phyloP scores from a whole-genome alignment of 2,888 invertebrate species.

The Mimachlamys varia region DNA sequence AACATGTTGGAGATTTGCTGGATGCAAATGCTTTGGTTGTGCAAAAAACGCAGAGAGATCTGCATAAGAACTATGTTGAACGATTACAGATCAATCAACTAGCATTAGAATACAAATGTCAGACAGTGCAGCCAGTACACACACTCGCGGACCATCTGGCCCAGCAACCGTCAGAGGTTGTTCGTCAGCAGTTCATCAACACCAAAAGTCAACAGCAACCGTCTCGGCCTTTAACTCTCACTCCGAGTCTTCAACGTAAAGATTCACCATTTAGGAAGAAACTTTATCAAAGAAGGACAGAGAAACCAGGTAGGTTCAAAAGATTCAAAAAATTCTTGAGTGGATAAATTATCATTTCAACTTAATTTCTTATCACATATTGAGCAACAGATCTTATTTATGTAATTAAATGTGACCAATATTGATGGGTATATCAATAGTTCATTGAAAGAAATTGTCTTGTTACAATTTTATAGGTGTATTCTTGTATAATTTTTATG shows the following conservation, averaged over 20 bases:
- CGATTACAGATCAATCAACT: not conserved
- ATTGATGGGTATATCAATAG: too few relatives aligned
- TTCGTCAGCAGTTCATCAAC: not conserved
- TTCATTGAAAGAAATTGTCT: too few relatives aligned
- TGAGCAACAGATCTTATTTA: too few relatives aligned
- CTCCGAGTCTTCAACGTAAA: not conserved
- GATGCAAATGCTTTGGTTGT: conserved; percentile 19
- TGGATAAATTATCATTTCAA: not conserved
- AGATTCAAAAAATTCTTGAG: not conserved
- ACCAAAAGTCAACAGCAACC: not conserved
- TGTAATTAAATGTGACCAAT: too few relatives aligned
- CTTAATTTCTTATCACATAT: too few relatives aligned
- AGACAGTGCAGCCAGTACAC: not conserved
- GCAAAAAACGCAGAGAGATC: not conserved
- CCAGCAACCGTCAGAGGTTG: not conserved
- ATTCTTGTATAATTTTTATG: too few relatives aligned
- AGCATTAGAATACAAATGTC: not conserved
- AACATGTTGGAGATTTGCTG: not conserved
- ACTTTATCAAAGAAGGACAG: not conserved
- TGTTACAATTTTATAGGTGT: too few relatives aligned
- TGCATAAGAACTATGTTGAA: not conserved
- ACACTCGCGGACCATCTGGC: not conserved
- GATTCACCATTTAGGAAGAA: not conserved
- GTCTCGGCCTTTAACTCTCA: not conserved
- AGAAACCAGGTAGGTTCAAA: not conserved